These are phyloP conservation scores for Sula dactylatra DNA, from an alignment of 2,113 vertebrate genomes.

Conservation along the genomic window DNA sequence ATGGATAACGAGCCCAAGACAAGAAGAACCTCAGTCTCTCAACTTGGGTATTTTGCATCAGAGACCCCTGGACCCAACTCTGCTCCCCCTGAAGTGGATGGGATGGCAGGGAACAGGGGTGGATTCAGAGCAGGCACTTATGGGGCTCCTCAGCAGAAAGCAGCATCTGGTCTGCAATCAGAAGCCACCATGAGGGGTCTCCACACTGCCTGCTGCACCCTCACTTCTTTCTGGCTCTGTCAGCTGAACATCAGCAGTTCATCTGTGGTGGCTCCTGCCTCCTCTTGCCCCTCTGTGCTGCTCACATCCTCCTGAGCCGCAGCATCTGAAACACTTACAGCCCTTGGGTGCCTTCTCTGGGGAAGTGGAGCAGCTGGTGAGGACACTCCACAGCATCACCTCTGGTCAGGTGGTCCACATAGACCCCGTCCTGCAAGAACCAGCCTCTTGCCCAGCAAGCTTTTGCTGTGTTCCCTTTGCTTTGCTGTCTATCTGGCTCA, in stretches of 20 bases:
- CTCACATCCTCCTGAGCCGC: rapidly evolving
- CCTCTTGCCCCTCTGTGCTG: neutral
- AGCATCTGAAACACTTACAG: neutral
- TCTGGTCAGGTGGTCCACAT: neutral
- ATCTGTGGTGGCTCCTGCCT: neutral
- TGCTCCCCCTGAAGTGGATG: neutral
- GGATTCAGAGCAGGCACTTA: neutral
- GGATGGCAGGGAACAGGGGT: neutral
- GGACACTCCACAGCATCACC: neutral
- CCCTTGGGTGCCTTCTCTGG: neutral
- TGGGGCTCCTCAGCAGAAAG: neutral
- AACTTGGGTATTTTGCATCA: neutral
- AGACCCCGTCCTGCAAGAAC: neutral
- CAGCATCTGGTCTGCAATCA: neutral
- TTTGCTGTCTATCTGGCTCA: neutral
- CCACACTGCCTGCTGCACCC: neutral
- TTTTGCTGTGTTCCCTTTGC: neutral
- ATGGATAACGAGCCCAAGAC: neutral
- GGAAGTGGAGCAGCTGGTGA: neutral
- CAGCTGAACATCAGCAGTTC: neutral
- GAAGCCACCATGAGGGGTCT: neutral
- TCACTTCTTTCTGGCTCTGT: neutral
- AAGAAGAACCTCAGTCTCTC: neutral
- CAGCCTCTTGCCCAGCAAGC: neutral
- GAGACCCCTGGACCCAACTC: neutral